Base-by-base conservation (phyloP, 2,797 vertebrate genomes). In the Ciconia nigra region DNA sequence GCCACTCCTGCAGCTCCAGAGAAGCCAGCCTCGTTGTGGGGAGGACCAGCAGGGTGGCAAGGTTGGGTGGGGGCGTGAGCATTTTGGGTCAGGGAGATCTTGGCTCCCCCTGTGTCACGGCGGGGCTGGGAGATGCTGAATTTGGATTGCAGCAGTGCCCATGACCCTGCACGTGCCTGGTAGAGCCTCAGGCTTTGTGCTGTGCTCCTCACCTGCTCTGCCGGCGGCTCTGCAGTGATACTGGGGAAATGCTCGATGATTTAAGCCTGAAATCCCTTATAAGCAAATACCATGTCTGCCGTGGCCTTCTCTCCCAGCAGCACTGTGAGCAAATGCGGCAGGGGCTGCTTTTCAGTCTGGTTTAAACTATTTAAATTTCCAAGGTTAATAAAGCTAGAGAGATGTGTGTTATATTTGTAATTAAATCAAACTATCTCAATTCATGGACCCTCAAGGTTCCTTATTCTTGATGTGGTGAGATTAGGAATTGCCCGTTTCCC, bases 211-310 rank as follows among this genome's bases (percentile, higher is more conserved):
- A 24, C 31, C 35, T 44, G 84, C 24, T 42, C 58, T 37, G 52
- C 52, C 20, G 3, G 49, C 14, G 25, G 72, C 37, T 81, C 63
- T 65, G 20, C 2, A 3, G 49, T 1, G 11, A 15, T 65, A 1
- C 0, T 21, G 79, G 29, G 49, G 47, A 69, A n/a, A 11, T 1
- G 6, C 42, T 7, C 6, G 17, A 37, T 1, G 12, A 35, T 47
- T 74, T 31, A 24, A 90, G 31, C 37, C 82, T n/a, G 41, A 63
- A 74, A 42, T 52, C 83, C 74, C 46, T 67, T 25, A 28, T 10
- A 39, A 76, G 47, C 72, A 83, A 74, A 37, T 15, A 28, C 28
- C 46, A 0, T 18, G 24, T 73, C 77, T 83, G 18, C 57, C 1
- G 4, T 39, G 70, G n/a, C 39, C 47, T 59, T n/a, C 54, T 28